phyloP scores from a whole-genome alignment of 2,888 invertebrate genomes.

The Branchellion lobata region DNA sequence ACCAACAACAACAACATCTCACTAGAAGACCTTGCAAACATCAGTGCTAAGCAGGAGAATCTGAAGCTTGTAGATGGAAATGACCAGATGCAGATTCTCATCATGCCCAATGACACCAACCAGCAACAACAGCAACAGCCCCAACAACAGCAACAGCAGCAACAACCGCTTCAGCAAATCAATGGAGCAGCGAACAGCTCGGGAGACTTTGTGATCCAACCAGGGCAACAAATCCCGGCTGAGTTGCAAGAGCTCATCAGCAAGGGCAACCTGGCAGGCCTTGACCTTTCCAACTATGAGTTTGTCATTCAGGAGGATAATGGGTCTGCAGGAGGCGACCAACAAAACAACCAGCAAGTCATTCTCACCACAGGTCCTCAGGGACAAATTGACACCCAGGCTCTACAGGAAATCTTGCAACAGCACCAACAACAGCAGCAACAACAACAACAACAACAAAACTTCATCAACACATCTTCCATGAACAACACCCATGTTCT shows the following conservation, averaged over 20 bases:
- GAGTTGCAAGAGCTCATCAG: constrained; percentile 45
- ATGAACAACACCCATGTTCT: constrained; percentile 42
- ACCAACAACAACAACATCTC: constrained; percentile 38
- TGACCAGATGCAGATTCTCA: constrained; percentile 36
- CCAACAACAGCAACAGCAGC: not conserved
- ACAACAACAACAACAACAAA: constrained; percentile 5
- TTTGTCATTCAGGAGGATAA: constrained; percentile 44
- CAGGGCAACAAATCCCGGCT: constrained; percentile 40
- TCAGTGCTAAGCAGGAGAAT: constrained; percentile 45
- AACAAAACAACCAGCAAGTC: constrained; percentile 14
- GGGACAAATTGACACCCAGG: constrained; percentile 19
- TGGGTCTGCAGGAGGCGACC: not conserved
- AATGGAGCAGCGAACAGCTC: constrained; percentile 11
- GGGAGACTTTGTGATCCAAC: constrained; percentile 44
- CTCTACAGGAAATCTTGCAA: constrained; percentile 39
- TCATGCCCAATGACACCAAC: constrained; percentile 20
- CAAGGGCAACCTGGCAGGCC: constrained; percentile 15
- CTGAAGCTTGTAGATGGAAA: constrained; percentile 25
- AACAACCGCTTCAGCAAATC: not conserved
- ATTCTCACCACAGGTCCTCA: constrained; percentile 20
- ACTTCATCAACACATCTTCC: constrained; percentile 1
- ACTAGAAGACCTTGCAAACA: constrained; percentile 44
- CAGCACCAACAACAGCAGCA: constrained; percentile 35
- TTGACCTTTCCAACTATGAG: constrained; percentile 45
- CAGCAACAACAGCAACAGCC: not conserved